phyloP scores from a whole-genome alignment of 2,113 vertebrate species.

The Condylura cristata region DNA sequence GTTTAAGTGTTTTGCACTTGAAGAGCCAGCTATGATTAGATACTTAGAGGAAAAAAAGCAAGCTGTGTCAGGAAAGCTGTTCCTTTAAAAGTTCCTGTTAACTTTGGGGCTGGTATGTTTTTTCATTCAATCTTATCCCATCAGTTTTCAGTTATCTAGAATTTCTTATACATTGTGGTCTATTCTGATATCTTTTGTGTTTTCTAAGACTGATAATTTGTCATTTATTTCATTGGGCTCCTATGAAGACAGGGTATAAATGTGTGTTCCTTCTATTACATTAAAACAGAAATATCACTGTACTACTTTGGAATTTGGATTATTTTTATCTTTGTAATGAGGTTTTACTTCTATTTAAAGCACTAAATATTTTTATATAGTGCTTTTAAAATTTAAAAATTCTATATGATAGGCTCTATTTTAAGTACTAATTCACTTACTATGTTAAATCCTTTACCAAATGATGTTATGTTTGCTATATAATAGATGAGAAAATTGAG shows the following conservation, averaged over 20 bases:
- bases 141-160: background rate
- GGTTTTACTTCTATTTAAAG: slow-evolving; percentile 10
- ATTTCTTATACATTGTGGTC: slow-evolving; percentile 1
- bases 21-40: background rate
- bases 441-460: background rate
- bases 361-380: background rate
- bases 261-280: background rate
- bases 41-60: slow-evolving; percentile 17
- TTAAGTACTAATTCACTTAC: background rate
- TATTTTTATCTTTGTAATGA: slow-evolving; percentile 33
- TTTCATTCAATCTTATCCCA: slow-evolving; percentile 3
- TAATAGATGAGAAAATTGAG: slow-evolving; percentile 34
- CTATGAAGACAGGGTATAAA: background rate
- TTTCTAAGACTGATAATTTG: slow-evolving; percentile 26
- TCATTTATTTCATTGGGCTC: background rate
- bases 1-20: background rate
- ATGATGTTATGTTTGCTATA: background rate
- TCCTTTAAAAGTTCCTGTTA: background rate
- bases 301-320: slow-evolving; percentile 30
- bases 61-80: background rate
- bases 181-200: background rate
- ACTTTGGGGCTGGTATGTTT: background rate
- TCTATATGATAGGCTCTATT: background rate
- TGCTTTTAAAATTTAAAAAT: background rate
- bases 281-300: background rate